A percentile compares a stretch with the other conserved stretches of the same genome.
These are phyloP conservation scores for Caenorhabditis doughertyi DNA, from an alignment of 2,888 invertebrate species.

Conservation along the genomic window DNA sequence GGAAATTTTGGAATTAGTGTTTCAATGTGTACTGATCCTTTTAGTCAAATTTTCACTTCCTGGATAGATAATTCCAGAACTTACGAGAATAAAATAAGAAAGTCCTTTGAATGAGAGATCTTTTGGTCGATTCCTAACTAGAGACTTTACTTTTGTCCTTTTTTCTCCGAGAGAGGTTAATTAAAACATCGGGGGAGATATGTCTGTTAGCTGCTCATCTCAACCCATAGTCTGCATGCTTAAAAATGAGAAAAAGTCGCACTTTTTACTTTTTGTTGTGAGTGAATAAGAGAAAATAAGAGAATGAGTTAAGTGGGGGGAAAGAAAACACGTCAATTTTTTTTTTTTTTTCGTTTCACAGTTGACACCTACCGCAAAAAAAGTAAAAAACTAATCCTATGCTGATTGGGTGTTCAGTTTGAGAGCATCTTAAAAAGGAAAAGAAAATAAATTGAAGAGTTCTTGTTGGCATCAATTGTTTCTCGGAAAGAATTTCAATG, in stretches of 20 bases:
- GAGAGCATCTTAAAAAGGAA: not conserved
- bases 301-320: not conserved
- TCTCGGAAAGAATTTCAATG: conserved; percentile 37
- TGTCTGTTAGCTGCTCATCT: conserved; percentile 22
- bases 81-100: not conserved
- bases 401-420: conserved; percentile 32
- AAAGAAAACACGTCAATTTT: conserved; percentile 25
- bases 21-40: not conserved
- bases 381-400: conserved; percentile 3
- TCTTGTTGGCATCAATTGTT: conserved; percentile 23
- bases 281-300: not conserved
- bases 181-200: conserved; percentile 44
- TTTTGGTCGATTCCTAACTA: not conserved
- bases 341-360: not conserved
- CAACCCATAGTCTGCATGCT: too few relatives aligned
- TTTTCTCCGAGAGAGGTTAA: conserved; percentile 47
- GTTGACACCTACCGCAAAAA: not conserved
- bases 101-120: not conserved
- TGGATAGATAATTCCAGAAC: not conserved
- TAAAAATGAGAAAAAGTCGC: conserved; percentile 18
- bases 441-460: conserved; percentile 3
- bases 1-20: not conserved
- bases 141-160: conserved; percentile 24
- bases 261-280: conserved; percentile 30
- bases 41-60: conserved; percentile 12